Evolutionary conservation across 1,140 invertebrate genomes (phyloP).

Genomic region (Achroia grisella): DNA sequence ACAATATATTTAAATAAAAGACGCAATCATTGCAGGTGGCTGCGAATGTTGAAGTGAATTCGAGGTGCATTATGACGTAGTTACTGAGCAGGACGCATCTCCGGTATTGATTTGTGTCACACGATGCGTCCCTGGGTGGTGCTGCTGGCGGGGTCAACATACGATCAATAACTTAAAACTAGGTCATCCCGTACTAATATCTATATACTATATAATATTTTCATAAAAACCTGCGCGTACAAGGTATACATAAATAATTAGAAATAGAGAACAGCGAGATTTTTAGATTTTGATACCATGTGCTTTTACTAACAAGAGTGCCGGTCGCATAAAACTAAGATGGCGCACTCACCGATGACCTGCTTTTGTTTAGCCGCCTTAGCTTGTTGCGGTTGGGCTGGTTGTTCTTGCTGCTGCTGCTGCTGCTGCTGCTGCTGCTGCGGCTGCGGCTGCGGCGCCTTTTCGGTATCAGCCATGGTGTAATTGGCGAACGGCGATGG

Average conservation of each 20-base stretch:
- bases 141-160: conserved; percentile 31
- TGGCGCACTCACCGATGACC: conserved; percentile 71
- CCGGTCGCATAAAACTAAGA: conserved; percentile 58
- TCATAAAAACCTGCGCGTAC: too few relatives aligned
- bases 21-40: neutral
- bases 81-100: conserved; percentile 9
- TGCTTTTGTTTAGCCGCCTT: conserved; percentile 68
- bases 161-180: conserved; percentile 33
- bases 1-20: too few relatives aligned
- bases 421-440: conserved; percentile 53
- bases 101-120: conserved; percentile 24
- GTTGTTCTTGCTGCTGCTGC: conserved; percentile 41
- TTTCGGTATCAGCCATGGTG: conserved; percentile 74
- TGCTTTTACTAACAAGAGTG: conserved; percentile 47
- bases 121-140: conserved; percentile 3
- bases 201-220: too few relatives aligned
- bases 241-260: neutral
- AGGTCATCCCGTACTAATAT: neutral
- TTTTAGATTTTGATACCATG: conserved; percentile 36
- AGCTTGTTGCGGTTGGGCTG: conserved; percentile 57
- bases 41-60: neutral
- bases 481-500: conserved; percentile 74
- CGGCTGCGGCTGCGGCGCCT: conserved; percentile 68
- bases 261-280: conserved; percentile 14
- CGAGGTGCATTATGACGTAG: conserved; percentile 4